phyloP scores from a whole-genome alignment of 2,797 vertebrate genomes.

The Mionectes olivaceus region DNA sequence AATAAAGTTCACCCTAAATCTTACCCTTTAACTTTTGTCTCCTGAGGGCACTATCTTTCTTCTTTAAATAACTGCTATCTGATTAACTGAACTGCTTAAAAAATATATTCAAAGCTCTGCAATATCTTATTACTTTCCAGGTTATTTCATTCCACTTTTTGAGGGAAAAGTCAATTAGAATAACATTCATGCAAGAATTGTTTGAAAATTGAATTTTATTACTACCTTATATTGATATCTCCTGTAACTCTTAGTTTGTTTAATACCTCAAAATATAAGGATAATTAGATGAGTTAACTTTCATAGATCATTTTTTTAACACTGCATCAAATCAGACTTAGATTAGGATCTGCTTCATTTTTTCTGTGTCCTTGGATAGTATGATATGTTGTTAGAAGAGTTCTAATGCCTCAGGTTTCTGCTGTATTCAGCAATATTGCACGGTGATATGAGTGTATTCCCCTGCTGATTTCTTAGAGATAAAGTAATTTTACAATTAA shows the following conservation, averaged over 20 bases:
- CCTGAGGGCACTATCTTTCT: neutral
- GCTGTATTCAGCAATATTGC: neutral
- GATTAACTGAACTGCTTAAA: neutral
- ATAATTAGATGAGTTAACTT: neutral
- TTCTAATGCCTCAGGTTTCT: neutral
- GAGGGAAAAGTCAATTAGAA: neutral
- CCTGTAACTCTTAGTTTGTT: neutral
- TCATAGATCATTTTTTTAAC: neutral
- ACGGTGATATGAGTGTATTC: neutral
- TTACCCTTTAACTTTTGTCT: neutral
- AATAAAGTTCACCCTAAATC: neutral
- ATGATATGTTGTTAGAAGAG: neutral
- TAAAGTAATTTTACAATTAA: neutral
- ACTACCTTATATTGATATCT: neutral
- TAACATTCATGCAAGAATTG: neutral
- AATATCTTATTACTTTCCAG: neutral
- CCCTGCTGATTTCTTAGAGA: neutral
- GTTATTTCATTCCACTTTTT: neutral
- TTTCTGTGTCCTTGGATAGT: slow-evolving; percentile 41
- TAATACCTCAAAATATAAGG: neutral
- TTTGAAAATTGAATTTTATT: neutral
- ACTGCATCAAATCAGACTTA: neutral
- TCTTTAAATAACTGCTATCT: neutral
- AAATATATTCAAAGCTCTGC: neutral
- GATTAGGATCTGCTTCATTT: neutral